Conservation (phyloP, 53 echinoderm and acorn worm species). For the Arbacia lixula region DNA sequence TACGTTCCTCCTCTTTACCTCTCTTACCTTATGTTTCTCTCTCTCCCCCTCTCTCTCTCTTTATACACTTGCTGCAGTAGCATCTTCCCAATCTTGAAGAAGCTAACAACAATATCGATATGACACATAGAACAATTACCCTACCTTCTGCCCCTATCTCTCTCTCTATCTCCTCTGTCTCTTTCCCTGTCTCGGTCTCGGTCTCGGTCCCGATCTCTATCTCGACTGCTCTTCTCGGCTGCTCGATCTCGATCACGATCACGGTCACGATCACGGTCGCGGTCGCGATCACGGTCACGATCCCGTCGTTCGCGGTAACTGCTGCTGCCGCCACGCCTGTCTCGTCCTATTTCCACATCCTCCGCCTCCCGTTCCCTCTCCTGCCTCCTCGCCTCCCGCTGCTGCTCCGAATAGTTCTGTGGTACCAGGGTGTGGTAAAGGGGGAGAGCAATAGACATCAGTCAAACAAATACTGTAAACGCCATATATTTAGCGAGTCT, state of each 20-base stretch:
- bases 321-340: constrained; percentile 49
- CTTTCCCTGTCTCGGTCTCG: constrained; percentile 2
- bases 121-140: no score
- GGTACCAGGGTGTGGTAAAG: no score
- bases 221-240: neutral
- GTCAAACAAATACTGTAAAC: neutral
- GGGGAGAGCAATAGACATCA: no score
- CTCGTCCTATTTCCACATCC: constrained; percentile 16
- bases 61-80: no score
- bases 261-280: constrained; percentile 41
- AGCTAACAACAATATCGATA: no score
- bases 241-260: neutral
- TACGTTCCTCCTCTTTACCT: constrained; percentile 47
- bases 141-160: constrained; percentile 68
- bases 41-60: neutral
- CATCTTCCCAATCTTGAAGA: no score
- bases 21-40: constrained; percentile 71
- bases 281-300: constrained; percentile 15
- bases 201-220: neutral
- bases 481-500: no score
- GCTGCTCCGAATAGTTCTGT: constrained; percentile 33
- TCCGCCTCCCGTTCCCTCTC: constrained; percentile 68
- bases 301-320: constrained; percentile 58
- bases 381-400: constrained; percentile 69
- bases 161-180: constrained; percentile 30